A percentile compares a stretch with the other conserved stretches of the same genome.
Conservation (phyloP, 92 coral and sea anemone species). For the Micromussa lordhowensis region DNA sequence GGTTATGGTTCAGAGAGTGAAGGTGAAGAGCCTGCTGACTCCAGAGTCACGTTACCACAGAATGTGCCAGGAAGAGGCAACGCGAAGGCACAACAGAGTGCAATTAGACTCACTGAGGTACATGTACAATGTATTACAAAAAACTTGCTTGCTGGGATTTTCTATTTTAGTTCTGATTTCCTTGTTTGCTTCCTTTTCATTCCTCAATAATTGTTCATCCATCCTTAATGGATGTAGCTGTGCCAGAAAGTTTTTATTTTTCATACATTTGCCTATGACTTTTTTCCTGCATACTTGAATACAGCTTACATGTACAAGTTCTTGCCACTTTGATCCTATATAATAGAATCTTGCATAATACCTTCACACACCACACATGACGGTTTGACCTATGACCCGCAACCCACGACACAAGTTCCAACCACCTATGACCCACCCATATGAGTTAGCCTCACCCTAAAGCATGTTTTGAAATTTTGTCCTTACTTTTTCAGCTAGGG, state of each 20-base stretch:
- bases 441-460: too few relatives aligned
- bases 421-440: too few relatives aligned
- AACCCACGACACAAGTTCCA: too few relatives aligned
- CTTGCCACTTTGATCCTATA: too few relatives aligned
- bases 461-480: neutral
- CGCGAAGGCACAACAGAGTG: slow-evolving; percentile 93
- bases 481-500: slow-evolving; percentile 71
- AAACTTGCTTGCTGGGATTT: neutral
- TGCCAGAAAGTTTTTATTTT: too few relatives aligned
- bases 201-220: neutral
- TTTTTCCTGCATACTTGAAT: too few relatives aligned
- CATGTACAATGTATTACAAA: too few relatives aligned
- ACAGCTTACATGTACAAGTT: too few relatives aligned
- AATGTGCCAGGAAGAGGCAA: slow-evolving; percentile 93
- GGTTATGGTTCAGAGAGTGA: slow-evolving; percentile 99
- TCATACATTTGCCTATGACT: too few relatives aligned
- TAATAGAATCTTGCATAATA: too few relatives aligned
- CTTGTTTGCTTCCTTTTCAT: neutral
- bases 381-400: too few relatives aligned
- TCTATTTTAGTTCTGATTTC: neutral
- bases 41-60: slow-evolving; percentile 87
- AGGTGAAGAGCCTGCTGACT: slow-evolving; percentile 86
- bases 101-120: slow-evolving; percentile 95
- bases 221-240: neutral
- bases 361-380: too few relatives aligned